These are phyloP conservation scores for Phylloscopus collybita DNA, from an alignment of 2,797 vertebrate species.

Conservation along the genomic window DNA sequence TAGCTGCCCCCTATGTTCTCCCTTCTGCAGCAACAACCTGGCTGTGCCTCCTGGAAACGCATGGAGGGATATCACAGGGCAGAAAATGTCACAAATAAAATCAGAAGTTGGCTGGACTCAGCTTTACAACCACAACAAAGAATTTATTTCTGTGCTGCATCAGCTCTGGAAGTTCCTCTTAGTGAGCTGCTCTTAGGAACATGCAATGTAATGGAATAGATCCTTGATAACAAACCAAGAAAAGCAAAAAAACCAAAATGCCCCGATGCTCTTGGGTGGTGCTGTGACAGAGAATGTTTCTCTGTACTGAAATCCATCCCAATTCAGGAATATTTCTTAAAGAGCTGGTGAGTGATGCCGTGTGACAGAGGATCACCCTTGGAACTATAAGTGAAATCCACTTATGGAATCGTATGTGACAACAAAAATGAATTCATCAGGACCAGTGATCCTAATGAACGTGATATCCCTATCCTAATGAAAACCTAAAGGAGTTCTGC, in stretches of 20 bases:
- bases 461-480: slow-evolving; percentile 39
- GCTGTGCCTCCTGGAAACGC: background rate
- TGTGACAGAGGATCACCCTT: slow-evolving; percentile 38
- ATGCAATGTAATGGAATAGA: background rate
- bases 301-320: background rate
- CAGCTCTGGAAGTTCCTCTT: background rate
- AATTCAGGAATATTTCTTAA: background rate
- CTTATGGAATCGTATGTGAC: slow-evolving; percentile 47
- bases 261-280: accelerated
- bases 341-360: background rate
- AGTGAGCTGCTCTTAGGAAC: background rate
- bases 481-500: slow-evolving; percentile 57
- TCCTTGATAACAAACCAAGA: background rate
- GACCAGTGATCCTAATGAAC: slow-evolving; percentile 30
- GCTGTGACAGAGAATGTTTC: background rate
- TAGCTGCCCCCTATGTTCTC: background rate
- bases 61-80: background rate
- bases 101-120: background rate
- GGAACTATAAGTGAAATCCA: slow-evolving; percentile 39
- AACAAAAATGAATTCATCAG: slow-evolving; percentile 67
- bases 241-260: background rate
- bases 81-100: background rate
- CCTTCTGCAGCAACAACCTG: slow-evolving; percentile 4
- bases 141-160: background rate
- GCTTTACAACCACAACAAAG: background rate